A percentile compares a stretch with the other conserved stretches of the same genome.
Evolutionary conservation across 2,888 invertebrate genomes (phyloP).

Genomic region (Lysandra coridon): DNA sequence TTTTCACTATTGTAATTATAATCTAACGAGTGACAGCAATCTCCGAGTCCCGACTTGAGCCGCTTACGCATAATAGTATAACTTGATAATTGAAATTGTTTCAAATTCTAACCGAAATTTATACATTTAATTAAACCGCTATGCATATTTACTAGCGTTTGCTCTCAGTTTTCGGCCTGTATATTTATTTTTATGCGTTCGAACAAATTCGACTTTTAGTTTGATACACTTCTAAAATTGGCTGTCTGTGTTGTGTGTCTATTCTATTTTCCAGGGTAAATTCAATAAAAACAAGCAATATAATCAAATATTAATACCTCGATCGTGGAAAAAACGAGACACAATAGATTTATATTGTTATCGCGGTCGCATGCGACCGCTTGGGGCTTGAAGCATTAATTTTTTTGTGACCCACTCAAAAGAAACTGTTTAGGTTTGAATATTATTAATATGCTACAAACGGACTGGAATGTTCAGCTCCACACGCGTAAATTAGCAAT

Average conservation of each 20-base stretch:
- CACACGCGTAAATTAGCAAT: no score
- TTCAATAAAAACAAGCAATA: neutral
- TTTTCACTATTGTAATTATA: slow-evolving; percentile 61
- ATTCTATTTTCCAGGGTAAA: no score
- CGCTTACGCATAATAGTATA: slow-evolving; percentile 30
- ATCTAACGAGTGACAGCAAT: slow-evolving; percentile 51
- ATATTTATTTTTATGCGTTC: neutral
- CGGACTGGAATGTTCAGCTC: no score
- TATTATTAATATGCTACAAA: no score
- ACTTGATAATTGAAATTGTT: slow-evolving; percentile 33
- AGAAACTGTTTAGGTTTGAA: no score
- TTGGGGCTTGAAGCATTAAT: no score
- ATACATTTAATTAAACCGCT: slow-evolving; percentile 13
- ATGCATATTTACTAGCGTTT: neutral
- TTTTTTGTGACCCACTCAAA: neutral
- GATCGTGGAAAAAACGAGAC: no score
- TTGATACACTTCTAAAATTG: slow-evolving; percentile 8
- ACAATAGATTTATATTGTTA: no score
- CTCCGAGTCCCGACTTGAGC: slow-evolving; percentile 51
- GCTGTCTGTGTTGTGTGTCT: neutral
- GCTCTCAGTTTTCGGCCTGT: slow-evolving; percentile 14
- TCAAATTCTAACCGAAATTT: slow-evolving; percentile 19
- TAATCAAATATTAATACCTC: neutral
- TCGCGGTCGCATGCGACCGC: no score
- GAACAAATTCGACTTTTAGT: neutral